Base-by-base conservation (phyloP, 2,797 vertebrate genomes). In the Hephaestus fuliginosus region DNA sequence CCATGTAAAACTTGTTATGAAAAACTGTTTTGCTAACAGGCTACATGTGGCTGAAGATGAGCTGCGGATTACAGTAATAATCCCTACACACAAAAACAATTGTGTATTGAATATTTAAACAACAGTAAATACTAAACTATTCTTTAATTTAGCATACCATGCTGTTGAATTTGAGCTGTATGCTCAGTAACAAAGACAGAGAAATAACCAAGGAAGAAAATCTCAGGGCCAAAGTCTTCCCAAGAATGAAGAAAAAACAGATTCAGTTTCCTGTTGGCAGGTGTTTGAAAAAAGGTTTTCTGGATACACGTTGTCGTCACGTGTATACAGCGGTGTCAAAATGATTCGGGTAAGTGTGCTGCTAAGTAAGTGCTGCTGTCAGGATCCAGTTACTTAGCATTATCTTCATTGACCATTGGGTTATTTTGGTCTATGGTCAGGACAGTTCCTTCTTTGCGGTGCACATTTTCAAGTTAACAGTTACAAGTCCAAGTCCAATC, bases 381-480 rank as follows among this genome's bases (percentile, higher is more conserved):
- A 39, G 17, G 17, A 63, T 53, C 7, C 15, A 28, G 2, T 41
- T 33, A 33, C 30, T 49, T 30, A 44, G 2, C 2, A 6, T 43
- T 62, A 30, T 1, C 0, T 52, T 62, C 28, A 52, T 17, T 33
- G 30, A 33, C 30, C 18, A 66, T 2, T 25, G 36, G 22, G 13
- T 33, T 74, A 22, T 55, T 69, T 39, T 63, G 41, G 22, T 6
- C 25, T 48, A 43, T 44, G 11, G 14, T 52, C 44, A 57, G 12
- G 11, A 51, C 10, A 36, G 9, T 30, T 39, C 14, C 20, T 3
- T 28, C 28, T 56, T 68, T 73, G 49, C 4, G 51, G 14, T 70
- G 14, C 33, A 69, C 8, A 51, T 56, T 33, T 49, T 41, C 11
- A 64, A 53, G 18, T 53, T 73, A 55, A 64, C 22, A 69, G 6